Base-by-base conservation (phyloP, 2,113 vertebrate species). In the Ammodytes marinus region DNA sequence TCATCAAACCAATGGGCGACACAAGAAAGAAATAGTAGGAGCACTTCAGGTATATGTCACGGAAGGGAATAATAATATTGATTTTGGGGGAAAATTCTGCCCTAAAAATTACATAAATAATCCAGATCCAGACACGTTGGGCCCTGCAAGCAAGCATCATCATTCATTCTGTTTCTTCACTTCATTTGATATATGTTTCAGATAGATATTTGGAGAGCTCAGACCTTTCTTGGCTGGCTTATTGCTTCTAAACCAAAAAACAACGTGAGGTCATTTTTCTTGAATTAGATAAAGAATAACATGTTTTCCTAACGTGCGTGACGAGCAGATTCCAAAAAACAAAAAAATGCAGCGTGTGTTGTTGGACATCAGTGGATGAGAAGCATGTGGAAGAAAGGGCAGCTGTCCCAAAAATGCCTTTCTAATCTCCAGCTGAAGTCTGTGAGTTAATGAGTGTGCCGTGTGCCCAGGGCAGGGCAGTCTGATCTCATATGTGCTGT, bases 351-450 rank as follows among this genome's bases (percentile, higher is more conserved):
- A 60, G 65, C 35, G 43, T 84, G 78, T 85, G 60, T 84, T 87
- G 74, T 59, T 64, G 50, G 75, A 85, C 76, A 67, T 81, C 79
- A 45, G 52, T 57, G 59, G 75, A 80, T 77, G 59, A 82, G 74
- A 82, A 83, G 91, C 80, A 73, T 90, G 86, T 79, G 64, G 74
- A 88, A 68, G 72, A 86, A 82, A 83, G 71, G 80, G 85, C 91
- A 94, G 93, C 90, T 93, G 93, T 91, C 84, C 76, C 69, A 63
- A 83, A 27, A 87, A 93, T 94, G 87, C 86, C 87, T 91, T 80
- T 87, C 87, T 87, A 91, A 94, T 92, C 91, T 93, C 81, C 82
- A 80, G 75, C 83, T 88, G 87, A 89, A 85, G 90, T 86, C 80
- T 73, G 72, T 39, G 67, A 77, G 84, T 87, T 92, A 91, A 90